Evolutionary conservation across 1,140 invertebrate species (phyloP).

Genomic region (Plodia interpunctella): DNA sequence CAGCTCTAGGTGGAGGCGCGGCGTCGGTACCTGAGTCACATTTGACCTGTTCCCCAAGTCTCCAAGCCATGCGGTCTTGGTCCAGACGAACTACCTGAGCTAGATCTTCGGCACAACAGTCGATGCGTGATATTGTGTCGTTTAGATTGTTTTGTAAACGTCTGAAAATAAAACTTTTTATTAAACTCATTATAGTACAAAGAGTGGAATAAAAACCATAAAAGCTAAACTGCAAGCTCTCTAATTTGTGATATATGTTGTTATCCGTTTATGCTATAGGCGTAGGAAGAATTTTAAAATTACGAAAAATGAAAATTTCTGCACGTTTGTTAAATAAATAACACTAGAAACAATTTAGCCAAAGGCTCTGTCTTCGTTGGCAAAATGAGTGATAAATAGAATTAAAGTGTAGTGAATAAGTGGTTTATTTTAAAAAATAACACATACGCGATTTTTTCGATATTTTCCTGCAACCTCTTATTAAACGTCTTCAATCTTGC

Average conservation of each 20-base stretch:
- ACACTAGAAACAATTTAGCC: too few relatives aligned
- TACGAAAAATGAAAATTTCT: too few relatives aligned
- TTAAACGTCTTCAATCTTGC: conserved; percentile 35
- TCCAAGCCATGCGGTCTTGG: conserved; percentile 33
- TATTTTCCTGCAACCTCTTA: conserved; percentile 44
- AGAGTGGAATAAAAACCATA: too few relatives aligned
- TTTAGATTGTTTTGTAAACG: conserved; percentile 36
- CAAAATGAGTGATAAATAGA: too few relatives aligned
- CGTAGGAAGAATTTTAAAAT: too few relatives aligned
- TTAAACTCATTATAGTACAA: too few relatives aligned
- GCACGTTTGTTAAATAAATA: too few relatives aligned
- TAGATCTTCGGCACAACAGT: conserved; percentile 43
- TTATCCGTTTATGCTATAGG: too few relatives aligned
- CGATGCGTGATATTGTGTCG: conserved; percentile 36
- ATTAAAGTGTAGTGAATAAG: too few relatives aligned
- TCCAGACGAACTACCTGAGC: conserved; percentile 42
- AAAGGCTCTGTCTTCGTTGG: too few relatives aligned
- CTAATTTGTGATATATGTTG: too few relatives aligned
- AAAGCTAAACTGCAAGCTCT: too few relatives aligned
- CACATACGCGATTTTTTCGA: conserved; percentile 38
- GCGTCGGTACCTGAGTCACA: conserved; percentile 7
- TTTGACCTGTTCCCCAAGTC: conserved; percentile 23
- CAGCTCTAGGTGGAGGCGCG: background rate
- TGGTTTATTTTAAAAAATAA: background rate
- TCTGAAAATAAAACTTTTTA: conserved; percentile 31